A percentile compares a stretch with the other conserved stretches of the same genome.
phyloP scores from a whole-genome alignment of 2,113 vertebrate genomes.

The Psilopogon haemacephalus region DNA sequence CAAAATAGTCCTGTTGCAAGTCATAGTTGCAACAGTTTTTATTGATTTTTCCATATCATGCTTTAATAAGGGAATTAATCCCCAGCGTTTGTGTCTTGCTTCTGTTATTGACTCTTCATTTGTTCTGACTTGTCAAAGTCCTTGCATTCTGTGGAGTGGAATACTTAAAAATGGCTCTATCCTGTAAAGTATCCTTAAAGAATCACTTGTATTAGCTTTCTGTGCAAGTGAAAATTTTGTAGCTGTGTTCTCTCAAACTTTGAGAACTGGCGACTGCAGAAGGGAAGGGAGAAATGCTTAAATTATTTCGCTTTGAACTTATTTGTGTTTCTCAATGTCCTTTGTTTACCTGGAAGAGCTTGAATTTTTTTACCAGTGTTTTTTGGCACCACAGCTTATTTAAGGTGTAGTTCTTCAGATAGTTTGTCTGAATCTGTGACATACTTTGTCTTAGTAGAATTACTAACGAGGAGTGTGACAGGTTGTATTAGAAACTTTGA shows the following conservation, averaged over 20 bases:
- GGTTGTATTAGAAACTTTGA: neutral
- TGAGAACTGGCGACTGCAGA: neutral
- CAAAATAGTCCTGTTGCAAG: too few species aligned
- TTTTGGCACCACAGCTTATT: neutral
- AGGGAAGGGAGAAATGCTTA: neutral
- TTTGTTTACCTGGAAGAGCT: neutral
- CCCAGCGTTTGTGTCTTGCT: neutral
- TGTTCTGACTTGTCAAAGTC: neutral
- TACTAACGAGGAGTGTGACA: neutral
- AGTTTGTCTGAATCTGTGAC: neutral
- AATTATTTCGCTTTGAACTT: neutral
- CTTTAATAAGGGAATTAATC: neutral
- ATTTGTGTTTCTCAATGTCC: neutral
- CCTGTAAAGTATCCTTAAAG: neutral
- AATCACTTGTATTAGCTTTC: neutral
- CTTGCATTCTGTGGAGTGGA: neutral
- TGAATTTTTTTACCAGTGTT: neutral
- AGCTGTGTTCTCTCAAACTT: neutral
- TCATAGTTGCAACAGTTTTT: neutral
- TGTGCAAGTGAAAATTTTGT: neutral
- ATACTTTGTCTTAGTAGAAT: neutral
- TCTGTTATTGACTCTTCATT: neutral
- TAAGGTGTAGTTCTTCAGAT: neutral
- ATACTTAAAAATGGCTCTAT: neutral
- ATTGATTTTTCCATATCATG: neutral